These are phyloP conservation scores for Julus scanicus DNA, from an alignment of 2,888 invertebrate genomes.

Conservation along the genomic window DNA sequence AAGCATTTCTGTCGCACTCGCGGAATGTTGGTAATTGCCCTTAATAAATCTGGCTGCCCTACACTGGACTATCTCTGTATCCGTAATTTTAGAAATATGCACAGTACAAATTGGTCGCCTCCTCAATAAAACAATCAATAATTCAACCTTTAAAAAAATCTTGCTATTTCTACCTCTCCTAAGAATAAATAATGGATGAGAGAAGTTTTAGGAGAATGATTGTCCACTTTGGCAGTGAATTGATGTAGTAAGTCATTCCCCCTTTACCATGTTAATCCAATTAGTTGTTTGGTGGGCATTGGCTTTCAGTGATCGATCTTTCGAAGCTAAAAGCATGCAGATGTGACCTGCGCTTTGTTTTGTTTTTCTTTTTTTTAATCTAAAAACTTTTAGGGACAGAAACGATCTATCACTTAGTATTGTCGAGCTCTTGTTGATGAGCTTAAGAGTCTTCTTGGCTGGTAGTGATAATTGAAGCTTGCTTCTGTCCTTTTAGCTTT, in stretches of 20 bases:
- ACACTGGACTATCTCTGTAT: no score
- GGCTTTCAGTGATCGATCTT: background rate
- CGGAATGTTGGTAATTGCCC: no score
- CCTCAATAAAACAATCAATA: no score
- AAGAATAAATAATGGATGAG: background rate
- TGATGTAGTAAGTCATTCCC: background rate
- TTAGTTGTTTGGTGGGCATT: background rate
- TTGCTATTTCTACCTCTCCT: background rate
- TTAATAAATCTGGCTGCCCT: no score
- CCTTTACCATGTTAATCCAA: background rate
- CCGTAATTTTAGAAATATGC: no score
- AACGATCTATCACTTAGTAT: slow-evolving; percentile 12
- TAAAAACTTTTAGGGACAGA: background rate
- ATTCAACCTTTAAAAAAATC: no score
- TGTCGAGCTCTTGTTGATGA: background rate
- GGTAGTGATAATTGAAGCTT: background rate
- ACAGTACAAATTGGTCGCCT: no score
- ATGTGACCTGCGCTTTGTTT: background rate
- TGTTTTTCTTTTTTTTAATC: background rate
- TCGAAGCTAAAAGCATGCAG: background rate
- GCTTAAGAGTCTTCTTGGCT: background rate
- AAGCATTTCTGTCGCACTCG: no score
- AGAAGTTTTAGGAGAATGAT: background rate
- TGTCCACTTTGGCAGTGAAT: background rate
- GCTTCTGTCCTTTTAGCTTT: background rate